Evolutionary conservation across 2,113 vertebrate genomes (phyloP).

Genomic region (Grus americana): DNA sequence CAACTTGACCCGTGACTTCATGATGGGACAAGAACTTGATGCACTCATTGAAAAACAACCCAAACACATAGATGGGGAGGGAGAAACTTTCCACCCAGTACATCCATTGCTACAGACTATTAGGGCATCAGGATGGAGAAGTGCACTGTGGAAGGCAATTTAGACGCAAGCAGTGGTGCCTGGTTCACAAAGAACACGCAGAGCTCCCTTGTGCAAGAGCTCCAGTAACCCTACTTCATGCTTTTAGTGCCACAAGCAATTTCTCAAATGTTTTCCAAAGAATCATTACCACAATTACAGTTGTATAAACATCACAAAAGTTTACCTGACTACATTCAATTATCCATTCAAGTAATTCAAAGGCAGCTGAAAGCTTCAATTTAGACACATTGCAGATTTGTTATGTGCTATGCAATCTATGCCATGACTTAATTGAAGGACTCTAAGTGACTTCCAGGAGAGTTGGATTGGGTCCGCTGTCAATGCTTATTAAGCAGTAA

Average conservation of each 20-base stretch:
- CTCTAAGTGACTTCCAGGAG: background rate
- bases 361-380: background rate
- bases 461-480: background rate
- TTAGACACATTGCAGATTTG: background rate
- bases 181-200: fast-evolving
- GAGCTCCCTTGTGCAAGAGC: background rate
- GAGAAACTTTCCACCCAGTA: background rate
- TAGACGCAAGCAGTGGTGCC: background rate
- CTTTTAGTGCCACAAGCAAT: background rate
- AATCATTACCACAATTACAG: constrained; percentile 22
- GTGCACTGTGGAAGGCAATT: background rate
- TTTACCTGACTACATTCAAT: constrained; percentile 36
- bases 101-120: background rate
- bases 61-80: background rate
- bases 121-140: background rate
- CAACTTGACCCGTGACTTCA: background rate
- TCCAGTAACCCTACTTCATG: background rate
- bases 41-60: background rate
- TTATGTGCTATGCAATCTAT: background rate
- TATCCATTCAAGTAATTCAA: background rate
- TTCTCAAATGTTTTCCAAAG: background rate
- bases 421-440: constrained; percentile 19
- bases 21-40: background rate
- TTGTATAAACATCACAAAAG: constrained; percentile 12
- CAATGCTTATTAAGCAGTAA: background rate